These are phyloP conservation scores for Acanthiza pusilla DNA, from an alignment of 2,797 vertebrate genomes.

Conservation along the genomic window DNA sequence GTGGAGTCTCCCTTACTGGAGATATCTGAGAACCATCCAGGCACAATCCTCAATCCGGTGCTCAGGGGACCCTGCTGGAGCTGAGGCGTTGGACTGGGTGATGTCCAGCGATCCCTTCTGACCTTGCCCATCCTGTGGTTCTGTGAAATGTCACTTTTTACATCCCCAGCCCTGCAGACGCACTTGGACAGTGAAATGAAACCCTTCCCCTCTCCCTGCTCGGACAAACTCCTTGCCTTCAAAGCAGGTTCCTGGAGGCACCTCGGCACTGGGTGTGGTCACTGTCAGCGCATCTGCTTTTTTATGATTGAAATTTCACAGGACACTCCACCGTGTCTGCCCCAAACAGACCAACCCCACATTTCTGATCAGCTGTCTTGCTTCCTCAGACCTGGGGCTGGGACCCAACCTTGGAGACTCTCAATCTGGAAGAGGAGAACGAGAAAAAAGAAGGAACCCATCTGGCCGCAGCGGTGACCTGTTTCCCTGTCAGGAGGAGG, in stretches of 20 bases:
- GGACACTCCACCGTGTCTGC: not conserved
- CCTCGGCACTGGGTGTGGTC: rapidly evolving
- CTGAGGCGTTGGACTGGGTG: not conserved
- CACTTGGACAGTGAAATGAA: not conserved
- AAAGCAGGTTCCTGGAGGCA: not conserved
- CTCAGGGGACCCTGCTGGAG: not conserved
- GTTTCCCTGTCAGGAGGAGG: not conserved
- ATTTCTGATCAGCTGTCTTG: not conserved
- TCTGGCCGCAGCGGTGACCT: not conserved
- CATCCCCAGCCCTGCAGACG: not conserved
- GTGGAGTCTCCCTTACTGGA: not conserved
- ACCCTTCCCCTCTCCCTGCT: not conserved
- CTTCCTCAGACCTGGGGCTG: not conserved
- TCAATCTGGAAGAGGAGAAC: not conserved
- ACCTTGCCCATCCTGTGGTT: not conserved
- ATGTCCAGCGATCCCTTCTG: not conserved
- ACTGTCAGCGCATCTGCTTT: not conserved
- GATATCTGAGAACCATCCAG: not conserved
- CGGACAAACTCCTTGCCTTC: not conserved
- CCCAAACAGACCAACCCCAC: not conserved
- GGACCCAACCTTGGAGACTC: not conserved
- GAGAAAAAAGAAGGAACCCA: not conserved
- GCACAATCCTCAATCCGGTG: not conserved
- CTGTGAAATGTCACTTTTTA: not conserved
- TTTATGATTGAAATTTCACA: not conserved